Evolutionary conservation across 2,888 invertebrate species (phyloP).

Genomic region (Drosophila birchii): DNA sequence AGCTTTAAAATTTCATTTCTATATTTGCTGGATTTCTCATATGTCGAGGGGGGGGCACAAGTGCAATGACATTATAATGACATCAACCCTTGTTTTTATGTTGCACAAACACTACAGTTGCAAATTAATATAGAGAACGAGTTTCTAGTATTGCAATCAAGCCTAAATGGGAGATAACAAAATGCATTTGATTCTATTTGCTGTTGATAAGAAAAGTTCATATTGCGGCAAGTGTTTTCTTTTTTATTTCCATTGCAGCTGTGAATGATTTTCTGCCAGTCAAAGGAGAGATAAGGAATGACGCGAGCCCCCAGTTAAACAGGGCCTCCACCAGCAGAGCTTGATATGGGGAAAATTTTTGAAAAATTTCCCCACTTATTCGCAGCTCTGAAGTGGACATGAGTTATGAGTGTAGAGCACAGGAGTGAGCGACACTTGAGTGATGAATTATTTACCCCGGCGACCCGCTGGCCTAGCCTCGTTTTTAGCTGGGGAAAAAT

Average conservation of each 20-base stretch:
- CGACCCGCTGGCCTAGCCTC: constrained; percentile 6
- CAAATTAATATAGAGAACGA: constrained; percentile 4
- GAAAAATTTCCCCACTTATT: constrained; percentile 18
- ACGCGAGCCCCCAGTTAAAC: constrained; percentile 21
- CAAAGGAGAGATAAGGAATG: constrained; percentile 16
- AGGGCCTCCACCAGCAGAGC: neutral
- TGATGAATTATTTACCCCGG: constrained; percentile 39
- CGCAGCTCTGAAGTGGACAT: constrained; percentile 17
- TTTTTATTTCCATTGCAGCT: constrained; percentile 15
- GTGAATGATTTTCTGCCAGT: constrained; percentile 11
- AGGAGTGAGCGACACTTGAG: constrained; percentile 35
- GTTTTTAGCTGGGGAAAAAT: constrained; percentile 28
- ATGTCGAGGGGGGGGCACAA: constrained; percentile 44
- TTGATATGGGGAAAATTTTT: constrained; percentile 7
- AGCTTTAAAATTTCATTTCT: constrained; percentile 4
- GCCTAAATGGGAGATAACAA: neutral
- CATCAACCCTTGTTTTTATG: constrained; percentile 3
- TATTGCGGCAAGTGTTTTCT: constrained; percentile 1
- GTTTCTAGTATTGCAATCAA: constrained; percentile 8
- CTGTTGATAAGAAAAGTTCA: constrained; percentile 22
- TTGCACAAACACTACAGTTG: constrained; percentile 1
- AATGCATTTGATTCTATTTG: constrained; percentile 8
- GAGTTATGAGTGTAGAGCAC: constrained; percentile 25
- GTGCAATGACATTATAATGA: constrained; percentile 71
- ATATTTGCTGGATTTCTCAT: constrained; percentile 27